Conservation (phyloP, 2,797 vertebrate genomes). For the Channallabes apus region DNA sequence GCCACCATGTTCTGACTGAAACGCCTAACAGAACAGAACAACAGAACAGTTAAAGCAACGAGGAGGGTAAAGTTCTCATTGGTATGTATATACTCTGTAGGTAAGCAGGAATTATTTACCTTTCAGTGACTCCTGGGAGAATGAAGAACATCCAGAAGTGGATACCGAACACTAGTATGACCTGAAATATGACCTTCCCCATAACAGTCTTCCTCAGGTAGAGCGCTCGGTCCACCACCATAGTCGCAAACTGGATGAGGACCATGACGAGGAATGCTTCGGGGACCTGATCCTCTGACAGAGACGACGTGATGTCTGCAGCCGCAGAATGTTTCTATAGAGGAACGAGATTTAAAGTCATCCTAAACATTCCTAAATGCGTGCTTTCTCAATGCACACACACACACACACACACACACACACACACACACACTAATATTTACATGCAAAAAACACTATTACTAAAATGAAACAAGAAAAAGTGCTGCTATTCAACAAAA, state of each 20-base stretch:
- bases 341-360: background rate
- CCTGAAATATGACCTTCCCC: constrained; percentile 93
- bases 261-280: constrained; percentile 95
- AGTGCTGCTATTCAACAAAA: background rate
- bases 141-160: constrained; percentile 99
- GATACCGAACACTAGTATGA: constrained; percentile 94
- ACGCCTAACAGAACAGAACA: constrained; percentile 70
- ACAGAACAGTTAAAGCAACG: background rate
- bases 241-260: constrained; percentile 94
- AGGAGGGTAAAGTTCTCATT: background rate
- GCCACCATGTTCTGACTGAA: constrained; percentile 88
- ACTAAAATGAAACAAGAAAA: background rate
- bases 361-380: background rate
- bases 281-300: constrained; percentile 93
- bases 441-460: too few species aligned
- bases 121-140: constrained; percentile 90
- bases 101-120: constrained; percentile 67
- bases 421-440: too few species aligned
- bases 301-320: constrained; percentile 92
- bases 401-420: too few species aligned
- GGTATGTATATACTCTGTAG: background rate
- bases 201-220: constrained; percentile 87
- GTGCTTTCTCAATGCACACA: background rate
- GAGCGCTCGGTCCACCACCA: constrained; percentile 87
- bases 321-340: constrained; percentile 93